Conservation (phyloP, 2,888 invertebrate species). For the Pherbina coryleti region DNA sequence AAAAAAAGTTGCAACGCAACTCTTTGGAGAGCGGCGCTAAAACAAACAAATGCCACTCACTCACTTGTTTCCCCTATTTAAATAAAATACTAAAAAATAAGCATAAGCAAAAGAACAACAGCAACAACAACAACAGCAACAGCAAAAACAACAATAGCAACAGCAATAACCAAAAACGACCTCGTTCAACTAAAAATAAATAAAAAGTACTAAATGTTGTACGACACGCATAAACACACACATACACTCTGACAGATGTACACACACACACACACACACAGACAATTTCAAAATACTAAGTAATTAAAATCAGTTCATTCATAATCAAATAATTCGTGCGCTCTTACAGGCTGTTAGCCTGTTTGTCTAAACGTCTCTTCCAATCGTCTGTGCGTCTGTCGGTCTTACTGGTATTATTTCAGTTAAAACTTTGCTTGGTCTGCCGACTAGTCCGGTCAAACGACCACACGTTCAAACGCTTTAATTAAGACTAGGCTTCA, state of each 20-base stretch:
- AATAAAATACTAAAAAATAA: background rate
- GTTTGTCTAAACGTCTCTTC: background rate
- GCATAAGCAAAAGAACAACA: background rate
- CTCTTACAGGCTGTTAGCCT: constrained; percentile 1
- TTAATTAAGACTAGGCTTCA: constrained; percentile 6
- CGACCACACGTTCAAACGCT: constrained; percentile 16
- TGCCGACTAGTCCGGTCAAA: background rate
- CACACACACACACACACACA: background rate
- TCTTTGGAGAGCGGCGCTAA: constrained; percentile 38
- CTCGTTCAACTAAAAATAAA: constrained; percentile 36
- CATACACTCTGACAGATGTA: background rate
- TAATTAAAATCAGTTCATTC: constrained; percentile 39
- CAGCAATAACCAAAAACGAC: constrained; percentile 29
- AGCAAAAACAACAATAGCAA: constrained; percentile 47
- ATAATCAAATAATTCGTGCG: constrained; percentile 31
- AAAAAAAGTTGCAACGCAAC: background rate
- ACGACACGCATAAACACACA: background rate
- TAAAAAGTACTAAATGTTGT: constrained; percentile 34
- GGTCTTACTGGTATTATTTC: background rate
- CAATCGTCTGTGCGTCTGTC: constrained; percentile 8
- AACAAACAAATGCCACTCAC: constrained; percentile 40
- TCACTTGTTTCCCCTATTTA: constrained; percentile 19
- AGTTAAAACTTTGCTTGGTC: background rate
- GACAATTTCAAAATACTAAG: constrained; percentile 1
- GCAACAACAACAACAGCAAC: constrained; percentile 42